Percentiles rank a stretch among this genome's conserved stretches.
Conservation (phyloP, 2,113 vertebrate species). For the Scomber colias region DNA sequence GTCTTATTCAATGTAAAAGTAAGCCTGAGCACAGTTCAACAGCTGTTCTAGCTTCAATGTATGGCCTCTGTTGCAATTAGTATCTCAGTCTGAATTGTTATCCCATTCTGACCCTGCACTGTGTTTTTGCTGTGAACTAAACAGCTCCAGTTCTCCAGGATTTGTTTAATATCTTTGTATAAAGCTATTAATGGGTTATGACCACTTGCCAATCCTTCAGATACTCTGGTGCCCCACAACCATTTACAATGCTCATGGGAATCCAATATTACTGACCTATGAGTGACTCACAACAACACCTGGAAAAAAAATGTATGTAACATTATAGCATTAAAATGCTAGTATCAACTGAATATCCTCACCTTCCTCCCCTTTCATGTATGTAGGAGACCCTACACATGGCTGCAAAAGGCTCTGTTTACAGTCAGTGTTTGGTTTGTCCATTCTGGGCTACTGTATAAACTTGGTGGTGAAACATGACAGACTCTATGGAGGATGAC, state of each 20-base stretch:
- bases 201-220: background rate
- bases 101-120: background rate
- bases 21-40: background rate
- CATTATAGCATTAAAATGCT: no score
- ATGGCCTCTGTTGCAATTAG: background rate
- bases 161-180: background rate
- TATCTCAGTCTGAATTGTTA: background rate
- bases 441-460: no score
- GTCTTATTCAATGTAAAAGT: background rate
- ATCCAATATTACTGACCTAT: no score
- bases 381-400: no score
- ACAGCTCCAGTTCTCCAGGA: background rate
- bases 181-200: background rate
- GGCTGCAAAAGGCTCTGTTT: no score
- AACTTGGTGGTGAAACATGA: no score
- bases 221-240: background rate
- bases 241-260: background rate
- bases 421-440: no score
- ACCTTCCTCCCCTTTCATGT: no score
- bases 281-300: background rate
- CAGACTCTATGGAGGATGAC: no score
- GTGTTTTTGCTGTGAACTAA: background rate
- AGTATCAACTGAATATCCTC: no score
- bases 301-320: no score
- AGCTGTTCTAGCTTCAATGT: conserved; percentile 3